Percentiles rank a stretch among this genome's conserved stretches.
Evolutionary conservation across 2,797 vertebrate species (phyloP).

Genomic region (Pseudomugil gertrudae): DNA sequence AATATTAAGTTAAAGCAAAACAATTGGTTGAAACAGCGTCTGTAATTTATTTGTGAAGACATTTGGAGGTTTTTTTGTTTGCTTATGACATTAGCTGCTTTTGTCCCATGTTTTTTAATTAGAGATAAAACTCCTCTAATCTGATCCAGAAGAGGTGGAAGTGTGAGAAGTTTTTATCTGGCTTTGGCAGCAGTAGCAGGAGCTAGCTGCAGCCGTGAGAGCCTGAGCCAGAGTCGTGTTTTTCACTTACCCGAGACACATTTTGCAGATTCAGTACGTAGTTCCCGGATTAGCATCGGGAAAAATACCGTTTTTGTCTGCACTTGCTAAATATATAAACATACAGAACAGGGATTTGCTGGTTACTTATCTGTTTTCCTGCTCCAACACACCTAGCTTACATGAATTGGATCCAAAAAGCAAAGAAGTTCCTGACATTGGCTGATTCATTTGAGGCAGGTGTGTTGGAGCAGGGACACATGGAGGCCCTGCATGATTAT

Average conservation of each 20-base stretch:
- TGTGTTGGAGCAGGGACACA: too few species aligned
- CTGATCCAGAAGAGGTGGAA: not conserved
- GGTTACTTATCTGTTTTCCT: too few species aligned
- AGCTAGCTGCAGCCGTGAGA: conserved; percentile 10
- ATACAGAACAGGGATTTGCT: not conserved
- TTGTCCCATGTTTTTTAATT: not conserved
- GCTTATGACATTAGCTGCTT: too few species aligned
- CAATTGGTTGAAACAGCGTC: too few species aligned
- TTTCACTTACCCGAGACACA: not conserved
- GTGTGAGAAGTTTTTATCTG: conserved; percentile 18
- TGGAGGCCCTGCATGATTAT: too few species aligned
- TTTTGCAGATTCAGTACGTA: not conserved
- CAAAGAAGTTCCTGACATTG: too few species aligned
- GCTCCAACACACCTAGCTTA: too few species aligned
- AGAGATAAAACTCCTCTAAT: not conserved
- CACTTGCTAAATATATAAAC: conserved; percentile 17
- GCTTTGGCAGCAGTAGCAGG: conserved; percentile 3
- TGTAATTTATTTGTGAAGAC: too few species aligned
- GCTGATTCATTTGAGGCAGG: too few species aligned
- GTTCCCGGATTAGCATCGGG: not conserved
- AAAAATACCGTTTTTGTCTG: not conserved
- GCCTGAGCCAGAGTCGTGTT: conserved; percentile 41
- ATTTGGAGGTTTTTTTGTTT: too few species aligned
- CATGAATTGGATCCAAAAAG: too few species aligned
- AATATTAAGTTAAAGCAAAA: too few species aligned